Base-by-base conservation (phyloP, 2,888 invertebrate genomes). In the Polietes domitor region DNA sequence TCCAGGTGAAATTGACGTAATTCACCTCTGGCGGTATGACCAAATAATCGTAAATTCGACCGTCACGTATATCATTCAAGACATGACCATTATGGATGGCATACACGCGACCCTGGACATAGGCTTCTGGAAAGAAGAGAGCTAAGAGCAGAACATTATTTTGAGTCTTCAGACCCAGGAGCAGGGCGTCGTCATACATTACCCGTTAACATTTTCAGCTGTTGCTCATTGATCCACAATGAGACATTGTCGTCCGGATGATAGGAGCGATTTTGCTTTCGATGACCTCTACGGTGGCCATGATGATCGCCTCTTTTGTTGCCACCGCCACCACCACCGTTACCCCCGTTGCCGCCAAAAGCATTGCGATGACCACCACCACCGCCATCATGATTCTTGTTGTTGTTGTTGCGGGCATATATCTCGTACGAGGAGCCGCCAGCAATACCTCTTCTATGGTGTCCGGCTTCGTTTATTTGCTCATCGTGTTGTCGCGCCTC, bases 201-300 rank as follows among this genome's bases (percentile, higher is more conserved):
- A 97, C 97, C 97, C 92, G 97, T 97, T 89, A 97, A 96, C 95
- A 96, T 96, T 93, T 97, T 96, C 76, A 98, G 96, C 94, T 98
- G 97, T 88, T 96, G 96, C 90, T 97, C 96, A 91, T 97, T 97
- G 89, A 98, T 97, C 97, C 97, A 98, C 82, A 98, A 93, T 75
- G 96, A 96, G 86, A 97, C 94, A 37, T 89, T 89, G 58, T 91
- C 90, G 3, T 87, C 85, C 17, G 86, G 77, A 50, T 89, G 88
- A 53, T 86, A 75, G n/a, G 88, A 88, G n/a, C 87, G 87, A 86
- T 88, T 88, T 41, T 86, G 85, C 63, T 88, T 88, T 5, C 87
- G 88, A 80, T 87, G 87, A 74, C 87, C 88, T 82, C 87, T 85
- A 82, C 75, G 88, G 82, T 80, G 86, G 61, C 83, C 86, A 71